Conservation (phyloP, 2,888 invertebrate genomes). For the Zaprionus bogoriensis region DNA sequence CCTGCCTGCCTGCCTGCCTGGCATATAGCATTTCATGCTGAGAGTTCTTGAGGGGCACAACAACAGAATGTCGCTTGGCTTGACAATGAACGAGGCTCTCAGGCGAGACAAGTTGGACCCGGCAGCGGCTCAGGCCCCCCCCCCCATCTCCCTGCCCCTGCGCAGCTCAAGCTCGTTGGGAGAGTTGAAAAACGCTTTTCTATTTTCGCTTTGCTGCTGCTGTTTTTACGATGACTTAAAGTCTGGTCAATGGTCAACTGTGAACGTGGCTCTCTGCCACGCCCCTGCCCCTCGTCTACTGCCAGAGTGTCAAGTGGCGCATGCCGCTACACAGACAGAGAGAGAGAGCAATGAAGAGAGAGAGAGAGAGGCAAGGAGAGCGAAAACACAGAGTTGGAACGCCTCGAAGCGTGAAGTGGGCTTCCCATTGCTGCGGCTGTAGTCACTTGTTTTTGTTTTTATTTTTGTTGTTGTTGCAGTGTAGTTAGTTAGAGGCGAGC, state of each 20-base stretch:
- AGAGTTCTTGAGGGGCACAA: background rate
- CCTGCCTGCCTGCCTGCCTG: too few species aligned
- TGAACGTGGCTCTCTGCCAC: constrained; percentile 23
- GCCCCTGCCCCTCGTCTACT: constrained; percentile 5
- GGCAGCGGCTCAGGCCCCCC: background rate
- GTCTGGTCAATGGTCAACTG: constrained; percentile 72
- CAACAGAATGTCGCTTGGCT: constrained; percentile 29
- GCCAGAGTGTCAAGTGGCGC: constrained; percentile 73
- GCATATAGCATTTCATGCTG: constrained; percentile 3
- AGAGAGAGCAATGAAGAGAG: constrained; percentile 4
- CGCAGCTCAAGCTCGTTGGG: background rate
- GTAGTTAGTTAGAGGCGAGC: constrained; percentile 40
- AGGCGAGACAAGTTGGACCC: constrained; percentile 66
- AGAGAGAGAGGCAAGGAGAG: constrained; percentile 1
- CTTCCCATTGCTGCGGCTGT: constrained; percentile 57
- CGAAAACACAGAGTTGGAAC: constrained; percentile 5
- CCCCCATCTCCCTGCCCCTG: background rate
- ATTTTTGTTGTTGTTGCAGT: constrained; percentile 26
- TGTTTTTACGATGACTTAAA: constrained; percentile 17
- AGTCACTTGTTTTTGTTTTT: too few species aligned
- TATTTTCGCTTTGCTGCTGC: constrained; percentile 30
- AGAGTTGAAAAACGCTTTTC: constrained; percentile 8
- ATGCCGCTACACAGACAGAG: constrained; percentile 57
- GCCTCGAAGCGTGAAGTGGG: constrained; percentile 68
- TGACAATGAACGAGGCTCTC: constrained; percentile 68